Conservation (phyloP, 2,113 vertebrate genomes). For the Leucoraja erinaceus region DNA sequence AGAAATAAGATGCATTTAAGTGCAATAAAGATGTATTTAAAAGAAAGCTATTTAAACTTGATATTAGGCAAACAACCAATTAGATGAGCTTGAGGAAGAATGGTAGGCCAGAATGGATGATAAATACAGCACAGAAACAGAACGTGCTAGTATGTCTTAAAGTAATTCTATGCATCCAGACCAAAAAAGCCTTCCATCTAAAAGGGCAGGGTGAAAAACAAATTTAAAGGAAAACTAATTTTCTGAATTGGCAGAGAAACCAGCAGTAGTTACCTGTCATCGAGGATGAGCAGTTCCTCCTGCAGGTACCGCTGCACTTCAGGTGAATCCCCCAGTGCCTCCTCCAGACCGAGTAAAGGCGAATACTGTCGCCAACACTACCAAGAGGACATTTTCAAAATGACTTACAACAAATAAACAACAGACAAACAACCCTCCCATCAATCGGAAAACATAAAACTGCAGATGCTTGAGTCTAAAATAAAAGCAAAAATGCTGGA, state of each 20-base stretch:
- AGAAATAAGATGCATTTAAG: too few species aligned
- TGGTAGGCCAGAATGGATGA: too few species aligned
- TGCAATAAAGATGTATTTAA: too few species aligned
- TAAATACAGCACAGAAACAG: too few species aligned
- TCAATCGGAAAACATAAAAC: too few species aligned
- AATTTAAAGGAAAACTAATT: neutral
- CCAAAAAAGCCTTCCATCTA: neutral
- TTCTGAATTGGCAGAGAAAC: neutral
- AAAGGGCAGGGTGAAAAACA: neutral
- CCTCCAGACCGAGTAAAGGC: slow-evolving; percentile 55
- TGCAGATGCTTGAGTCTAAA: too few species aligned
- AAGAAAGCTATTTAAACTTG: too few species aligned
- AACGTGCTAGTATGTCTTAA: too few species aligned
- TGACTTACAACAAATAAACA: neutral
- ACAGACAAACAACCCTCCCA: neutral
- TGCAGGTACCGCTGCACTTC: slow-evolving; percentile 55
- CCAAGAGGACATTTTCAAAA: slow-evolving; percentile 19
- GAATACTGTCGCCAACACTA: slow-evolving; percentile 75
- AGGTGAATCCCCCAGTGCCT: slow-evolving; percentile 53
- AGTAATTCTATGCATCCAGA: neutral
- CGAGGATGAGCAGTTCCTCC: slow-evolving; percentile 63
- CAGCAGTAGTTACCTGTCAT: slow-evolving; percentile 58
- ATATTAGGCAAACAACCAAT: too few species aligned
- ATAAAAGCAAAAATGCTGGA: too few species aligned
- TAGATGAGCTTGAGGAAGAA: too few species aligned